Evolutionary conservation across 1,140 invertebrate genomes (phyloP).

Genomic region (Ctenoplectra terminalis): DNA sequence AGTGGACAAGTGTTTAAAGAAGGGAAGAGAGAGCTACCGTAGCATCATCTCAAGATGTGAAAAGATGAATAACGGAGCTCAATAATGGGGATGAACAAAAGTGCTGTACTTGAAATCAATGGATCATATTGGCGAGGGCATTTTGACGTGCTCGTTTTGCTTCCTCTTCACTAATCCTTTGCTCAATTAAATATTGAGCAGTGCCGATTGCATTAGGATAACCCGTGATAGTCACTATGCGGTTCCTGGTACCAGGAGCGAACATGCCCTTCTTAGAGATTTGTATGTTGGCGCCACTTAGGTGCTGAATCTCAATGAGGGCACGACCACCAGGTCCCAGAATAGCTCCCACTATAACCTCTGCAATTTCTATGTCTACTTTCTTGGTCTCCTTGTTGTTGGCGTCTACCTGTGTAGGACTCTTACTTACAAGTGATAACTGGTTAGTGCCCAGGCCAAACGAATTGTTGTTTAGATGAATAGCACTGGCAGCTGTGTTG

Average conservation of each 20-base stretch:
- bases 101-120: conserved; percentile 80
- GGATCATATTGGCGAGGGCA: conserved; percentile 89
- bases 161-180: conserved; percentile 97
- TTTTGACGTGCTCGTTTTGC: conserved; percentile 95
- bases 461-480: conserved; percentile 88
- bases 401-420: conserved; percentile 90
- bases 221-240: conserved; percentile 97
- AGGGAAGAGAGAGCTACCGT: conserved; percentile 63
- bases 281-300: conserved; percentile 98
- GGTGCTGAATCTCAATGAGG: conserved; percentile 97
- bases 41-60: conserved; percentile 56
- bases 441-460: conserved; percentile 90
- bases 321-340: conserved; percentile 97
- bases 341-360: conserved; percentile 97
- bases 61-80: conserved; percentile 68
- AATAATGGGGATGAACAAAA: conserved; percentile 72
- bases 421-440: conserved; percentile 93
- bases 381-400: conserved; percentile 91
- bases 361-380: conserved; percentile 95
- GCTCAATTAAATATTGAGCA: conserved; percentile 97
- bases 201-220: conserved; percentile 92
- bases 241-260: conserved; percentile 97
- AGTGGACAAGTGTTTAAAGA: conserved; percentile 57
- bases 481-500: conserved; percentile 85
- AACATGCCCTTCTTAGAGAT: conserved; percentile 99